These are phyloP conservation scores for Falco cherrug DNA, from an alignment of 2,797 vertebrate genomes.

Conservation along the genomic window DNA sequence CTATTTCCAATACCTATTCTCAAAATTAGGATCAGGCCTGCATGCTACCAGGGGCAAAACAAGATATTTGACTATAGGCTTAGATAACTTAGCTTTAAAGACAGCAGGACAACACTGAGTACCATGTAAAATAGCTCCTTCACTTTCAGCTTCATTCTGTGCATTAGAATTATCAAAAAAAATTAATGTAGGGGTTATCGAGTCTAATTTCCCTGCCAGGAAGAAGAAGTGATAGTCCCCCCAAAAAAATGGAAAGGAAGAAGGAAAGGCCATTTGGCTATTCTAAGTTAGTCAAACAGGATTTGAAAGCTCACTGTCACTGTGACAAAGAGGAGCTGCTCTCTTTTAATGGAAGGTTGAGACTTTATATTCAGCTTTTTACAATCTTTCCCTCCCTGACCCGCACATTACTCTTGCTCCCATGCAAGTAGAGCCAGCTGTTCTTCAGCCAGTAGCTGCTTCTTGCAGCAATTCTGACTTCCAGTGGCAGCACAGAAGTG, in stretches of 20 bases:
- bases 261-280: neutral
- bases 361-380: neutral
- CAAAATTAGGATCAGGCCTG: neutral
- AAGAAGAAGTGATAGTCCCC: neutral
- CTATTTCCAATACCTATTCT: neutral
- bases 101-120: neutral
- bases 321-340: neutral
- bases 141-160: neutral
- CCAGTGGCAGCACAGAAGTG: neutral
- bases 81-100: neutral
- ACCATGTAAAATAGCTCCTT: neutral
- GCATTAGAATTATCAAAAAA: neutral
- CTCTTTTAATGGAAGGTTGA: neutral
- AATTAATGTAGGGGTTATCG: neutral
- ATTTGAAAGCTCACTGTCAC: neutral
- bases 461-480: neutral
- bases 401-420: rapidly evolving
- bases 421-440: neutral
- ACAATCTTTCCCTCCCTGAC: neutral
- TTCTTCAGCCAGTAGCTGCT: neutral
- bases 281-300: neutral
- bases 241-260: neutral
- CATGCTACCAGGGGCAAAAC: neutral
- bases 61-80: rapidly evolving
- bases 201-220: neutral